Conservation (phyloP, 92 coral and sea anemone genomes). For the Umimayanthus chanpuru region DNA sequence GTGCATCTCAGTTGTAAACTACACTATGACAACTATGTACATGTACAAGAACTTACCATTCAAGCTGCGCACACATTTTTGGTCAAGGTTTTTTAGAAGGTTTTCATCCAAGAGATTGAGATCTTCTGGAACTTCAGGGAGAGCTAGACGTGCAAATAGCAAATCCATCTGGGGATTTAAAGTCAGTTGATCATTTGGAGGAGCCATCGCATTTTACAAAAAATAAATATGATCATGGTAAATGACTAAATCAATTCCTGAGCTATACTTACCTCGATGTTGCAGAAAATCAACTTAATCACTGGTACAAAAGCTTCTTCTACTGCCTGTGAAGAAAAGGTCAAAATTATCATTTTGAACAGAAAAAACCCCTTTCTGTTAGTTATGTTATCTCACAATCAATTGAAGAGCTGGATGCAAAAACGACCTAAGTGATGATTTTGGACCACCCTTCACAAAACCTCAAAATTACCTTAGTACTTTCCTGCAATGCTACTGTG, state of each 20-base stretch:
- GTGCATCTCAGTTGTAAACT: neutral
- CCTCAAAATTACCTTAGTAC: no score
- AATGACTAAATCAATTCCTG: neutral
- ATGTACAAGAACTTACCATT: slow-evolving; percentile 63
- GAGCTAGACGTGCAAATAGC: slow-evolving; percentile 91
- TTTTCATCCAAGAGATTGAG: slow-evolving; percentile 86
- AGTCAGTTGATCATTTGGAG: neutral
- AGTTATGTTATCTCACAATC: neutral
- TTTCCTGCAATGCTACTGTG: no score
- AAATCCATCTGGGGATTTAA: slow-evolving; percentile 73
- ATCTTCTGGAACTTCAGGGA: slow-evolving; percentile 92
- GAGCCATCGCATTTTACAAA: neutral
- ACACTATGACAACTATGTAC: no score
- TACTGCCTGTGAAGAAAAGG: slow-evolving; percentile 68
- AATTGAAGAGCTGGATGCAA: no score
- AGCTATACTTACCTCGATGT: slow-evolving; percentile 76
- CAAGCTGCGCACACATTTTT: slow-evolving; percentile 93
- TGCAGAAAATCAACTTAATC: slow-evolving; percentile 90
- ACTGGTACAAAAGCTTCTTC: slow-evolving; percentile 98
- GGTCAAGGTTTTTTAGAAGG: slow-evolving; percentile 84
- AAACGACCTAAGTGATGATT: no score
- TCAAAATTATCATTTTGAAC: neutral
- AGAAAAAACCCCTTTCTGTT: neutral
- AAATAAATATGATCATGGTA: no score
- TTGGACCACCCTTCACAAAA: no score